Evolutionary conservation across 92 coral and sea anemone species (phyloP).

Genomic region (Plumapathes pennacea): DNA sequence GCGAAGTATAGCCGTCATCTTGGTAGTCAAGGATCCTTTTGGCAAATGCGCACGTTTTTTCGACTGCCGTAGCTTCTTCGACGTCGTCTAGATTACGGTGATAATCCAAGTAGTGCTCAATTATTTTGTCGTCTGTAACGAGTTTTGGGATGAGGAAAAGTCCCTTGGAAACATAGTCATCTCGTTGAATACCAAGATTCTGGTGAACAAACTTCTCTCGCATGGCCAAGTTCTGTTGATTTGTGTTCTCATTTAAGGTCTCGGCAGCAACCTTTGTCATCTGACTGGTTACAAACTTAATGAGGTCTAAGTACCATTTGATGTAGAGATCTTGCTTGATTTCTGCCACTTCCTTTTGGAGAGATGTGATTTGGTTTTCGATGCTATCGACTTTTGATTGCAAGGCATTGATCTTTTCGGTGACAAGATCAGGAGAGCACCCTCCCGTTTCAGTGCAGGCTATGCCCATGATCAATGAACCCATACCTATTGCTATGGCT

Average conservation of each 20-base stretch:
- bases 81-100: background rate
- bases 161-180: constrained; percentile 9
- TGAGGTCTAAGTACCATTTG: constrained; percentile 9
- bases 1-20: constrained; percentile 14
- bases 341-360: constrained; percentile 10
- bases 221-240: no score
- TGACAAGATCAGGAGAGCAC: background rate
- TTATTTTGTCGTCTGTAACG: background rate
- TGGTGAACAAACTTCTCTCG: background rate
- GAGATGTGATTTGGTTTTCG: background rate
- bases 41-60: background rate
- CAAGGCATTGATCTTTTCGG: background rate
- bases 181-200: no score
- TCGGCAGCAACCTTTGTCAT: background rate
- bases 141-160: constrained; percentile 5
- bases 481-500: background rate
- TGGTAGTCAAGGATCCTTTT: constrained; percentile 3
- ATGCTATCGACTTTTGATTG: constrained; percentile 1
- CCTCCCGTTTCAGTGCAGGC: background rate
- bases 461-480: background rate
- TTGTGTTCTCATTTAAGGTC: background rate
- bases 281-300: background rate
- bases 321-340: background rate
- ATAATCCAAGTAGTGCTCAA: background rate
- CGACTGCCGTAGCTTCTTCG: background rate